A percentile compares a stretch with the other conserved stretches of the same genome.
phyloP scores from a whole-genome alignment of 2,888 invertebrate genomes.

The Holacanthella duospinosa region DNA sequence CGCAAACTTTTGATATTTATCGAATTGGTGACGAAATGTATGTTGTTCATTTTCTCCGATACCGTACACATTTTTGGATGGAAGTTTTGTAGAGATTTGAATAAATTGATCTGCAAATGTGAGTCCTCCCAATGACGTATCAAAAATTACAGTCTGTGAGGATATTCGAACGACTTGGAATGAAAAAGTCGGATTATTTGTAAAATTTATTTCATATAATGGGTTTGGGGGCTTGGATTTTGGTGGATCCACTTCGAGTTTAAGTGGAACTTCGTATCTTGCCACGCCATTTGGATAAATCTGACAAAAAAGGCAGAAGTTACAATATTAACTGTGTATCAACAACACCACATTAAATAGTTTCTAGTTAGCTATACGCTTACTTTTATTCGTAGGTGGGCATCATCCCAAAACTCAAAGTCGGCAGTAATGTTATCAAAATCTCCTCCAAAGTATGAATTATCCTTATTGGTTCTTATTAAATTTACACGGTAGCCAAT shows the following conservation, averaged over 20 bases:
- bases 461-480: neutral
- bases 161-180: slow-evolving; percentile 38
- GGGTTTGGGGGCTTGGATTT: slow-evolving; percentile 21
- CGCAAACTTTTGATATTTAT: slow-evolving; percentile 19
- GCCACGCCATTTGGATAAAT: neutral
- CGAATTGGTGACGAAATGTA: slow-evolving; percentile 41
- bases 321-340: neutral
- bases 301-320: neutral
- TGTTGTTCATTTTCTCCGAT: slow-evolving; percentile 44
- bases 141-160: slow-evolving; percentile 30
- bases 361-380: too few species aligned
- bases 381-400: slow-evolving; percentile 28
- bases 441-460: slow-evolving; percentile 15
- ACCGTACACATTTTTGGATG: slow-evolving; percentile 43
- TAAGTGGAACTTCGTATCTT: slow-evolving; percentile 7
- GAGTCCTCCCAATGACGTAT: slow-evolving; percentile 40
- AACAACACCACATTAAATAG: too few species aligned
- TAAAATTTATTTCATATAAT: slow-evolving; percentile 31
- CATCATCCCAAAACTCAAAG: slow-evolving; percentile 25
- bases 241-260: slow-evolving; percentile 7
- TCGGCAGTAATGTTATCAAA: slow-evolving; percentile 19
- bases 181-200: slow-evolving; percentile 36
- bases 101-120: slow-evolving; percentile 44
- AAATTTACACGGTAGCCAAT: slow-evolving; percentile 15
- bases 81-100: slow-evolving; percentile 42